Evolutionary conservation across 1,140 invertebrate species (phyloP), one percentile per base, ranked within the genome.

Genomic region (Eubasilissa regina): DNA sequence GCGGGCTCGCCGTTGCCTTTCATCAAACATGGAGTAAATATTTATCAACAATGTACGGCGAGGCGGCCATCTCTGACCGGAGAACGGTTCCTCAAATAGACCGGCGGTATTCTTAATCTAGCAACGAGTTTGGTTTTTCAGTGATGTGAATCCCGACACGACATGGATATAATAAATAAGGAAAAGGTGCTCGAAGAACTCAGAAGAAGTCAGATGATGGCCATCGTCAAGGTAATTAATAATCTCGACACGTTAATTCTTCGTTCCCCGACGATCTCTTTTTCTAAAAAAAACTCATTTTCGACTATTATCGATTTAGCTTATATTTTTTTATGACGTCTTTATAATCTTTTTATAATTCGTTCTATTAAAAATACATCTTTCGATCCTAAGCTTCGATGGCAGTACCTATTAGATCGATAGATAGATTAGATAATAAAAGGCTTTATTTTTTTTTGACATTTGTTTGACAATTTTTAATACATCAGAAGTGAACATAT

Each of bases 21-120:
- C 66, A 70, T 70, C 66, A 70, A 70, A 70, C 66, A 70, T 21
- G 44, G 66, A 19, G n/a, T 70, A 70, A 70, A 70, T 70, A 70
- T 70, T 70, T 70, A 70, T 70, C 66, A 70, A 70, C 66, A 70
- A 70, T 35, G n/a, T 45, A 3, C 17, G 15, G 58, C 45, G 45
- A 17, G 47, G 66, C 45, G 47, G 47, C 45, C 66, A 51, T 51
- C 66, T 51, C 19, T 47, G 64, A 15, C 19, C 17, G 66, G 66
- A 51, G 66, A 70, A 51, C 17, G 44, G 35, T 13, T 70, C 66
- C 66, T 11, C 47, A 25, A 70, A 70, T 70, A 70, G 66, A 70
- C 48, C 19, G 66, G 25, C 21, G 44, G 35, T 25, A 51, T 70
- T 70, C 66, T 51, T 51, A 51, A 21, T 51, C 25, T 17, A 47